phyloP scores from a whole-genome alignment of 2,797 vertebrate species.

The Molossus molossus region DNA sequence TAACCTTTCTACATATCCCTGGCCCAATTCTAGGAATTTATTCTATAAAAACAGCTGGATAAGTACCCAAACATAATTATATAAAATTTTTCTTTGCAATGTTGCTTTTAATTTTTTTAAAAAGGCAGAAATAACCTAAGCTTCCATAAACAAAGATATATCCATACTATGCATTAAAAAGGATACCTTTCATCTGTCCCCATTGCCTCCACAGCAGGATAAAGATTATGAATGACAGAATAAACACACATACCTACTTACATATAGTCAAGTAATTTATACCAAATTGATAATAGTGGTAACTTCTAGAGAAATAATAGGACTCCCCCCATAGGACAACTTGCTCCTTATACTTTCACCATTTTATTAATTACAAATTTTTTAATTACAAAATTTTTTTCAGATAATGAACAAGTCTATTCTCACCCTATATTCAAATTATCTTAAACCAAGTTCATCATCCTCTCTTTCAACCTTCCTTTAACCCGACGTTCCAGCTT shows the following conservation, averaged over 20 bases:
- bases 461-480: background rate
- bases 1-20: background rate
- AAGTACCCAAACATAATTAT: background rate
- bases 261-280: background rate
- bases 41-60: background rate
- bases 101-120: background rate
- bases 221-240: background rate
- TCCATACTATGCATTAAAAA: background rate
- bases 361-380: background rate
- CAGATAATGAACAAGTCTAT: conserved; percentile 9
- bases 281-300: background rate
- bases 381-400: background rate
- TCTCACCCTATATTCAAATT: background rate
- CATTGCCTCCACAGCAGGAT: background rate
- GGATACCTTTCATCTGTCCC: background rate
- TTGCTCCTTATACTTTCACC: background rate
- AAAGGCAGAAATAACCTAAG: background rate
- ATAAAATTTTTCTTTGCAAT: background rate
- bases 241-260: background rate
- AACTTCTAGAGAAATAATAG: background rate
- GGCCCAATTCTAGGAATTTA: background rate
- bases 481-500: background rate
- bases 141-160: background rate
- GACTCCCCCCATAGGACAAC: background rate
- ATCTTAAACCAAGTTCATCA: conserved; percentile 25